Percentiles rank a stretch among this genome's conserved stretches.
Conservation (phyloP, 2,113 vertebrate species). For the Paratilapia polleni region DNA sequence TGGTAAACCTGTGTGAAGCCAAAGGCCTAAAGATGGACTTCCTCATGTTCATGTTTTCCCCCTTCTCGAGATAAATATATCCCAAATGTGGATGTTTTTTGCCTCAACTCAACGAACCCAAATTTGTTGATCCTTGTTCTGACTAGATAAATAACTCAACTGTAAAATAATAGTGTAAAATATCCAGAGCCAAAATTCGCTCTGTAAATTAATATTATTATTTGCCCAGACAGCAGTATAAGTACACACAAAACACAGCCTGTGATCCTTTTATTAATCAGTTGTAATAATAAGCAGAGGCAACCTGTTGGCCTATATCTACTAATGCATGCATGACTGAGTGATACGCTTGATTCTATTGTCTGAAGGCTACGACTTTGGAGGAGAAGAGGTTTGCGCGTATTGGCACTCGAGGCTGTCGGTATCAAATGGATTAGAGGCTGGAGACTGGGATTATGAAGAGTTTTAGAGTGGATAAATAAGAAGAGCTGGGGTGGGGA, state of each 20-base stretch:
- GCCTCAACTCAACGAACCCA: not conserved
- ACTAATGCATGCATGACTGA: not conserved
- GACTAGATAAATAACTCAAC: not conserved
- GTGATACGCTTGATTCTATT: not conserved
- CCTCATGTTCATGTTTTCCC: not conserved
- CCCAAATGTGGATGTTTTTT: not conserved
- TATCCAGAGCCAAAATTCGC: not conserved
- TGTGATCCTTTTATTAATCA: not conserved
- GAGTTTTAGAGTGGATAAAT: conserved; percentile 11
- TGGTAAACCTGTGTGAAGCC: conserved; percentile 20
- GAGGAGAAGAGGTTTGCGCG: not conserved
- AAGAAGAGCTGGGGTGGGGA: conserved; percentile 39
- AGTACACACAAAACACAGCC: not conserved
- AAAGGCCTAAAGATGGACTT: conserved; percentile 10
- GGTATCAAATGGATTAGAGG: conserved; percentile 20
- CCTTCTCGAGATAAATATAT: not conserved
- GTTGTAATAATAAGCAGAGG: not conserved
- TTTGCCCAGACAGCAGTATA: not conserved
- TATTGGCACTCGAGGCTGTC: conserved; percentile 31
- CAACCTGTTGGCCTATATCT: not conserved
- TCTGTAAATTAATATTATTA: not conserved
- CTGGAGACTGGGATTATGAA: conserved; percentile 24
- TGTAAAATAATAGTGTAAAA: not conserved
- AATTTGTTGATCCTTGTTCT: not conserved
- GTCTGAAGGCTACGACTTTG: not conserved